These are phyloP conservation scores for Tretioscincus oriximinensis DNA, from an alignment of 2,113 vertebrate species.

Conservation along the genomic window DNA sequence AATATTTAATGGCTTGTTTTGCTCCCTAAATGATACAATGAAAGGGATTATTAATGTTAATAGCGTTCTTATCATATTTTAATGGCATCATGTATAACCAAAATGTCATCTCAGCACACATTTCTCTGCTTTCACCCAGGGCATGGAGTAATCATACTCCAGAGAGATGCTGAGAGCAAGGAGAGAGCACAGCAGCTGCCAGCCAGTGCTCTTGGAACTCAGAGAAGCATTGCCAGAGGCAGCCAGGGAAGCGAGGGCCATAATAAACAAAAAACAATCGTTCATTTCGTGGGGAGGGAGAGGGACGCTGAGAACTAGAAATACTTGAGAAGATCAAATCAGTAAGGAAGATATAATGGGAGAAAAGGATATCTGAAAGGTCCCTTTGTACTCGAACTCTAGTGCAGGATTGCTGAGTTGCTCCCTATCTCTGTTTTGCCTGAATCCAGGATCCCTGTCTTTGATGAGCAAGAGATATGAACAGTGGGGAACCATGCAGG, in stretches of 20 bases:
- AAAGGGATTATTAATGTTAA: conserved; percentile 79
- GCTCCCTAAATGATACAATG: conserved; percentile 76
- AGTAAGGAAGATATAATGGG: background rate
- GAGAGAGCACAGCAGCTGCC: conserved; percentile 2
- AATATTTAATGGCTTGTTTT: conserved; percentile 78
- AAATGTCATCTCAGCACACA: conserved; percentile 72
- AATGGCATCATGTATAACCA: conserved; percentile 72
- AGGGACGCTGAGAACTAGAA: background rate
- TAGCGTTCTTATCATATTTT: conserved; percentile 75
- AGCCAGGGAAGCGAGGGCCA: background rate
- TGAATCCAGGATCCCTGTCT: background rate
- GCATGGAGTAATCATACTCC: conserved; percentile 53
- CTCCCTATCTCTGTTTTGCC: background rate
- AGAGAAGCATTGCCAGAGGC: background rate
- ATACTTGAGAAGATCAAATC: background rate
- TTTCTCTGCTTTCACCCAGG: conserved; percentile 69
- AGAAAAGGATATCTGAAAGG: background rate
- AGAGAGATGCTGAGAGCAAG: conserved; percentile 46
- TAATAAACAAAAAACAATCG: background rate
- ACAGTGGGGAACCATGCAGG: no score
- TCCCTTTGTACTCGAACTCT: background rate
- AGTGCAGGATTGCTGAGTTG: background rate
- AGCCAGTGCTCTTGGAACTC: background rate
- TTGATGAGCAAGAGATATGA: background rate
- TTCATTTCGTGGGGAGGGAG: background rate